Conservation (phyloP, 2,888 invertebrate genomes). For the Anaspis maculata region DNA sequence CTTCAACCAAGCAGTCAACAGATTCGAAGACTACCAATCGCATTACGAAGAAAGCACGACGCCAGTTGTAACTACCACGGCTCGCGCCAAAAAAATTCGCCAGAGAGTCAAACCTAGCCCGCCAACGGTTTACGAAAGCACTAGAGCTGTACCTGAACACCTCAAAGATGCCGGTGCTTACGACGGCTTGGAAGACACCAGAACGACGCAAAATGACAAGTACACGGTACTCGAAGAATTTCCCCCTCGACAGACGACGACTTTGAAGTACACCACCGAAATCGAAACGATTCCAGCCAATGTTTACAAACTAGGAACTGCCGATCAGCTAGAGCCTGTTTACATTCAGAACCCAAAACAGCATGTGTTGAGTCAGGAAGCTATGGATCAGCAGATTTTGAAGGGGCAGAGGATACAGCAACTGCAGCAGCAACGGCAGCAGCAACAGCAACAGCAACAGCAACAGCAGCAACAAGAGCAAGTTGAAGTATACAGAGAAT, state of each 20-base stretch:
- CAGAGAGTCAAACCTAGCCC: too few relatives aligned
- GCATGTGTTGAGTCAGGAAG: conserved; percentile 16
- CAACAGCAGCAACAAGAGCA: not conserved
- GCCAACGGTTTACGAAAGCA: too few relatives aligned
- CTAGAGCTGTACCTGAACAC: too few relatives aligned
- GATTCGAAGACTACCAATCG: too few relatives aligned
- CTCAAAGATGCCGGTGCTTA: too few relatives aligned
- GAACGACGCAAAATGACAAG: conserved; percentile 22
- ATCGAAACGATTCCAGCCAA: conserved; percentile 19
- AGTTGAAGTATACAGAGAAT: conserved; percentile 9
- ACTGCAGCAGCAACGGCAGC: not conserved
- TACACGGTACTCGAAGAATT: conserved; percentile 36
- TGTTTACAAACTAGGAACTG: conserved; percentile 15
- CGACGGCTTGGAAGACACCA: too few relatives aligned
- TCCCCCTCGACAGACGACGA: conserved; percentile 9
- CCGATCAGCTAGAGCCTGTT: conserved; percentile 5
- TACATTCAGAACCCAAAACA: conserved; percentile 8
- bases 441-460: not conserved
- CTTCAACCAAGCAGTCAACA: too few relatives aligned
- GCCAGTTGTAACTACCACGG: too few relatives aligned
- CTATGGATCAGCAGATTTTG: conserved; percentile 13
- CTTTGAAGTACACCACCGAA: conserved; percentile 16
- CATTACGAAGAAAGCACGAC: too few relatives aligned
- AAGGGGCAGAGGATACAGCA: not conserved
- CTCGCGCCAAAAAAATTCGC: too few relatives aligned